These are phyloP conservation scores for Coleophora flavipennella DNA, from an alignment of 2,888 invertebrate species.

Conservation along the genomic window DNA sequence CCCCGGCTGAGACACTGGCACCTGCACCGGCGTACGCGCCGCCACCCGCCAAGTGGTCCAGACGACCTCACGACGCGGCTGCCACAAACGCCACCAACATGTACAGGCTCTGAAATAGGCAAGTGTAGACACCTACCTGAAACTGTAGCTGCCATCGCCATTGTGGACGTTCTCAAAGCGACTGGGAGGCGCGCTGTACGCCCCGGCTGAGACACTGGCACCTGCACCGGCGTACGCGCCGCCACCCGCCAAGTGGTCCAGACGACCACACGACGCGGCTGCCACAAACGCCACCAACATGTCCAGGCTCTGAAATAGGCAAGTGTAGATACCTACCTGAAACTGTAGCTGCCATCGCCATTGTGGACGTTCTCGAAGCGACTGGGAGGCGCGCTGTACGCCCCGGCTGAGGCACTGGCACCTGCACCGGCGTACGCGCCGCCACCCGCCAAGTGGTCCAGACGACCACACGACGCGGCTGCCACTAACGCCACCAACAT, in stretches of 20 bases:
- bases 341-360: too few relatives aligned
- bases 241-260: conserved; percentile 48
- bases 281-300: conserved; percentile 29
- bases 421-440: too few relatives aligned
- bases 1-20: conserved; percentile 20
- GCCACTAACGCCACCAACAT: too few relatives aligned
- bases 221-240: conserved; percentile 25
- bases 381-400: too few relatives aligned
- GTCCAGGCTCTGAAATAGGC: conserved; percentile 37
- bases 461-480: too few relatives aligned
- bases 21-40: conserved; percentile 25
- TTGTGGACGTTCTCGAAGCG: too few relatives aligned
- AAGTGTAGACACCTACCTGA: conserved; percentile 60
- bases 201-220: conserved; percentile 20
- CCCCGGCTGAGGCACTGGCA: too few relatives aligned
- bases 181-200: conserved; percentile 37
- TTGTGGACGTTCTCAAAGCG: conserved; percentile 45
- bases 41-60: conserved; percentile 48
- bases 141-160: conserved; percentile 76
- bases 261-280: conserved; percentile 34
- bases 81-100: conserved; percentile 29
- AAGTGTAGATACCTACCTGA: too few relatives aligned
- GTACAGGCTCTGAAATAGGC: conserved; percentile 37
- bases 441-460: too few relatives aligned
- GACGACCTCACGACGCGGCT: conserved; percentile 34